Conservation (phyloP, 2,797 vertebrate genomes). For the Gymnoscopelus braueri region DNA sequence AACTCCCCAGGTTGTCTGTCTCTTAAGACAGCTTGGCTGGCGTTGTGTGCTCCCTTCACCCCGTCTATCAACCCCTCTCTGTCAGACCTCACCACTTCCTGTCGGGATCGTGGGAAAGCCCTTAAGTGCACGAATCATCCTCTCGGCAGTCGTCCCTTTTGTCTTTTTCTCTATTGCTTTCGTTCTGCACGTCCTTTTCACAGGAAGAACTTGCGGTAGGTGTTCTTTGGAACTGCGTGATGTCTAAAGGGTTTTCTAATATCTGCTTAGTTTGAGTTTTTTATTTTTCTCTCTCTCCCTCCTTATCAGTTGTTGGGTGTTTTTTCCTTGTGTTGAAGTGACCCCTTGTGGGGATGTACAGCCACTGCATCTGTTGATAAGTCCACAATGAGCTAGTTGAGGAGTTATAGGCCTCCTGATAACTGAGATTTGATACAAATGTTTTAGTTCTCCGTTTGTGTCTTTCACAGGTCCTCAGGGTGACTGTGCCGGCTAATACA, state of each 20-base stretch:
- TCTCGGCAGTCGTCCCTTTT: conserved; percentile 3
- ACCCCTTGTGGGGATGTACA: conserved; percentile 69
- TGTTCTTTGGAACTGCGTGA: conserved; percentile 18
- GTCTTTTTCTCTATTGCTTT: conserved; percentile 3
- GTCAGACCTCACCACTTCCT: conserved; percentile 66
- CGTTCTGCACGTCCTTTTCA: not conserved
- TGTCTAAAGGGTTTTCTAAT: not conserved
- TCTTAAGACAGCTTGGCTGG: conserved; percentile 29
- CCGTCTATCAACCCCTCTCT: conserved; percentile 11
- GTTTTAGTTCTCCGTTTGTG: conserved; percentile 13
- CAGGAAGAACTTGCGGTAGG: conserved; percentile 26
- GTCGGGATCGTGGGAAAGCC: conserved; percentile 74
- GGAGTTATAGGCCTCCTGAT: too few species aligned
- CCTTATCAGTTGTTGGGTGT: not conserved
- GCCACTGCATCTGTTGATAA: conserved; percentile 47
- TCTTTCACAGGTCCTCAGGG: conserved; percentile 82
- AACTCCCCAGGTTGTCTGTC: conserved; percentile 22
- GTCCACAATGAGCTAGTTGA: not conserved
- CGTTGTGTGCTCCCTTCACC: conserved; percentile 19
- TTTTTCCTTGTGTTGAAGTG: conserved; percentile 63
- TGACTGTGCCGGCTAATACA: conserved; percentile 66
- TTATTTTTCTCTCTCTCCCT: not conserved
- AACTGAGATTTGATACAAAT: not conserved
- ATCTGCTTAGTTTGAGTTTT: not conserved
- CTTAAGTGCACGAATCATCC: conserved; percentile 36